A percentile compares a stretch with the other conserved stretches of the same genome.
These are phyloP conservation scores for Hybognathus amarus DNA, from an alignment of 2,797 vertebrate genomes.

Conservation along the genomic window DNA sequence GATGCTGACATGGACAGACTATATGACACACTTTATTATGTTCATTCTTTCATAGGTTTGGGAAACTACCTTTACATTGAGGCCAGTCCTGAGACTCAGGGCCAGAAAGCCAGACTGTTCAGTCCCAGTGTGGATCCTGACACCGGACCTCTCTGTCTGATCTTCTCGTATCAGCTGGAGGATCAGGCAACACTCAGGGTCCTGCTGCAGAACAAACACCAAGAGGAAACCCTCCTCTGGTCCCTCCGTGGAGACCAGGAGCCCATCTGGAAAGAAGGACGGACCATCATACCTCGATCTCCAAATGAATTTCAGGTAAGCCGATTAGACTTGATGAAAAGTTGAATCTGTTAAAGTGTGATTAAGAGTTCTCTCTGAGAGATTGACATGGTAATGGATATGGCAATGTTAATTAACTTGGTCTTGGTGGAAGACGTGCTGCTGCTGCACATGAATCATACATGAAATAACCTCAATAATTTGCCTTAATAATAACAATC, in stretches of 20 bases:
- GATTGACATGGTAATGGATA: no score
- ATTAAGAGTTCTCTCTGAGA: neutral
- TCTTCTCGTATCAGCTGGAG: conserved; percentile 91
- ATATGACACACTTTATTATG: neutral
- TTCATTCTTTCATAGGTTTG: conserved; percentile 63
- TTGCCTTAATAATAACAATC: no score
- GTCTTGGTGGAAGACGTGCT: no score
- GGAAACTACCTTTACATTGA: conserved; percentile 81
- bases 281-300: conserved; percentile 89
- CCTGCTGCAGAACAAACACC: conserved; percentile 81
- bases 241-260: conserved; percentile 88
- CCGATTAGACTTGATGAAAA: neutral
- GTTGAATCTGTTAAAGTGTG: neutral
- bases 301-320: conserved; percentile 91
- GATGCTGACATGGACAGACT: neutral
- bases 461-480: no score
- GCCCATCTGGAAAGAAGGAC: conserved; percentile 89
- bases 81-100: conserved; percentile 82
- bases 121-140: conserved; percentile 85
- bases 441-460: no score
- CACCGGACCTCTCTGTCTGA: conserved; percentile 87
- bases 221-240: conserved; percentile 89
- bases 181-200: conserved; percentile 86
- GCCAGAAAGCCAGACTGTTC: conserved; percentile 85
- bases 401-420: no score